Conservation (phyloP, 2,888 invertebrate genomes). For the Lamellibrachia columna region DNA sequence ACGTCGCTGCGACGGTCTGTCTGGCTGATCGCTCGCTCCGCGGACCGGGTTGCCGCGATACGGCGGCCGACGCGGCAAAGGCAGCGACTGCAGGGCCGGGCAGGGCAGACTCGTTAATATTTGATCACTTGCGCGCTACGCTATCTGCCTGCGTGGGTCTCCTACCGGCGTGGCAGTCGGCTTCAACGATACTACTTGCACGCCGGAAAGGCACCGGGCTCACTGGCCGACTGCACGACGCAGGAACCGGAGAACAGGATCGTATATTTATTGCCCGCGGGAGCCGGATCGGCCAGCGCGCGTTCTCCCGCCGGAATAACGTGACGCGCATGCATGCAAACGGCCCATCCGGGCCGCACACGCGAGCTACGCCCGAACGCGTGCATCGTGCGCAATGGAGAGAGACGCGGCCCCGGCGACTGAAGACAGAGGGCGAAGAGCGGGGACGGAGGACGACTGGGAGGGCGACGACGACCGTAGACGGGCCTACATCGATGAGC, state of each 20-base stretch:
- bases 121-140: slow-evolving; percentile 16
- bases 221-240: neutral
- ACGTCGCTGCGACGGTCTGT: neutral
- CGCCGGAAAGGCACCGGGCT: neutral
- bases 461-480: neutral
- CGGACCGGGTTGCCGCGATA: neutral
- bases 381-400: slow-evolving; percentile 8
- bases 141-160: neutral
- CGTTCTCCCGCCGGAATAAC: neutral
- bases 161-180: neutral
- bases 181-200: neutral
- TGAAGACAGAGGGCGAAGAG: neutral
- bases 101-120: neutral
- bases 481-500: neutral
- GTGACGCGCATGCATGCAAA: neutral
- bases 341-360: neutral
- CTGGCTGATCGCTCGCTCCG: neutral
- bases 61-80: neutral
- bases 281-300: neutral
- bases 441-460: neutral
- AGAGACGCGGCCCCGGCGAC: neutral
- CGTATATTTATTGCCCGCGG: slow-evolving; percentile 16
- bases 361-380: neutral
- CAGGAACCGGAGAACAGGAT: neutral
- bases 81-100: neutral